Evolutionary conservation across 1,140 invertebrate genomes (phyloP).

Genomic region (Dendroctonus valens): DNA sequence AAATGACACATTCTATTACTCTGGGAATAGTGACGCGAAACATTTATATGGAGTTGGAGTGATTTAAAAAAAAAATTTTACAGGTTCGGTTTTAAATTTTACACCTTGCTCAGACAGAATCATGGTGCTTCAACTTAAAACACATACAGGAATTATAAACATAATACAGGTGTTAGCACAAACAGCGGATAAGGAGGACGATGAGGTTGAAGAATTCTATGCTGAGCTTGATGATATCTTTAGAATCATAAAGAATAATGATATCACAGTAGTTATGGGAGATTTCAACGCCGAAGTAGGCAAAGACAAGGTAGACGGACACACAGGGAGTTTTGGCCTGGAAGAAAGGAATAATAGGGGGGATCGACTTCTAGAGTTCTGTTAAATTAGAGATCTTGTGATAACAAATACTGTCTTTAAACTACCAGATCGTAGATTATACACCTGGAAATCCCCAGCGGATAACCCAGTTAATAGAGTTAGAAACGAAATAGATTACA

Average conservation of each 20-base stretch:
- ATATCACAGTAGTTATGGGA: neutral
- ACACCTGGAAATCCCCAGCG: neutral
- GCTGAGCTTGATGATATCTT: slow-evolving; percentile 1
- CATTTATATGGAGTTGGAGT: no score
- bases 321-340: neutral
- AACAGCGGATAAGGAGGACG: no score
- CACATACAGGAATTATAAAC: no score
- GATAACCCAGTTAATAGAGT: neutral
- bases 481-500: neutral
- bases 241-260: neutral
- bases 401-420: neutral
- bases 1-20: no score
- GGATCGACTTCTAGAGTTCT: neutral
- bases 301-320: neutral
- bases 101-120: no score
- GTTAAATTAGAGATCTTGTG: neutral
- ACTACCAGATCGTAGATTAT: neutral
- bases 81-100: no score
- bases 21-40: no score
- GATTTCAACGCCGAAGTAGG: neutral
- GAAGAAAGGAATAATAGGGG: neutral
- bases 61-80: no score
- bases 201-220: no score
- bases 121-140: no score
- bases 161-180: no score